These are phyloP conservation scores for Protonibea diacanthus DNA, from an alignment of 2,797 vertebrate species.

Conservation along the genomic window DNA sequence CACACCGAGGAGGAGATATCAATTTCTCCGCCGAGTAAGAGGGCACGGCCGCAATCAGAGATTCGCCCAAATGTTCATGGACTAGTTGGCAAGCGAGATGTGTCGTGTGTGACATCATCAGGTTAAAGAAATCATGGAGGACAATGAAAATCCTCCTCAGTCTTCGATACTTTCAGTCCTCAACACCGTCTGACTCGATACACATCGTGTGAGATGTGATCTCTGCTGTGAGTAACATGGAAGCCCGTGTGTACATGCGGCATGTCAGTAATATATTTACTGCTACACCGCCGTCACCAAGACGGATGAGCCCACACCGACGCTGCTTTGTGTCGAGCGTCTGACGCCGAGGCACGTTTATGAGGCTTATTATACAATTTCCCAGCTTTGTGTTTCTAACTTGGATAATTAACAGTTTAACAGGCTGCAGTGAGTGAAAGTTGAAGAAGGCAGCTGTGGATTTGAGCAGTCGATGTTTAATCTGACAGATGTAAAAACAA, in stretches of 20 bases:
- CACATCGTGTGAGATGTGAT: background rate
- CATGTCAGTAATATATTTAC: background rate
- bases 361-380: too few relatives aligned
- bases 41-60: slow-evolving; percentile 36
- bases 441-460: background rate
- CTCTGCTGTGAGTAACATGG: slow-evolving; percentile 5
- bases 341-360: too few relatives aligned
- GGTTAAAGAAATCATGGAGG: background rate
- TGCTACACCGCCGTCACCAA: background rate
- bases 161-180: background rate
- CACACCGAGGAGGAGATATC: background rate
- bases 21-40: slow-evolving; percentile 5
- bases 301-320: background rate
- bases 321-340: background rate
- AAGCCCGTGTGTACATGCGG: background rate
- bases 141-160: background rate
- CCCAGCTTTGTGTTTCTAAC: background rate
- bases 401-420: background rate
- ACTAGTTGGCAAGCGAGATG: background rate
- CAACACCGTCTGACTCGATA: background rate
- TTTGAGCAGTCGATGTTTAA: background rate
- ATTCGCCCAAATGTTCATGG: slow-evolving; percentile 1
- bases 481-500: background rate
- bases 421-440: background rate
- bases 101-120: background rate